These are phyloP conservation scores for Oryzias melastigma DNA, from an alignment of 2,113 vertebrate genomes.

Conservation along the genomic window DNA sequence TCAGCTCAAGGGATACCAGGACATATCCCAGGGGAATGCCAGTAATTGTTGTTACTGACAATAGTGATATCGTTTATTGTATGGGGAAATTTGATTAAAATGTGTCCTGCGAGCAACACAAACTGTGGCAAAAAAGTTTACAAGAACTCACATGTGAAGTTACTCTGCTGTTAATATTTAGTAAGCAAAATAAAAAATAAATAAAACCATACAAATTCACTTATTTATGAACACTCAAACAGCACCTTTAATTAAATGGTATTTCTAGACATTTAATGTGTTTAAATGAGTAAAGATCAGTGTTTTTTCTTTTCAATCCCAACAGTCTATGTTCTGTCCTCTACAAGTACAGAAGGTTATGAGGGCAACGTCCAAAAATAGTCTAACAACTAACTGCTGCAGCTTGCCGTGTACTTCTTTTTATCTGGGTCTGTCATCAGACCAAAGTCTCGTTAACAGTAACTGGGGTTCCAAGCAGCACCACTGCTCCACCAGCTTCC, in stretches of 20 bases:
- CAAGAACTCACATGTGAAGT: no score
- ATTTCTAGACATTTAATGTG: constrained; percentile 41
- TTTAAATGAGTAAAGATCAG: constrained; percentile 29
- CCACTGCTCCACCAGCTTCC: constrained; percentile 18
- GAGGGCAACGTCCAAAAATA: constrained; percentile 65
- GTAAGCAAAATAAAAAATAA: no score
- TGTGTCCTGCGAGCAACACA: no score
- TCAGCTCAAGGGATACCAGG: no score
- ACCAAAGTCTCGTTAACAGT: constrained; percentile 51
- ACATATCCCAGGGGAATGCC: no score
- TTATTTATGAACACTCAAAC: no score
- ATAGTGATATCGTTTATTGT: no score
- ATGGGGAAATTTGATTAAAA: no score
- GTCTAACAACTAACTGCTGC: constrained; percentile 47
- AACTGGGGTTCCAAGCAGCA: constrained; percentile 52
- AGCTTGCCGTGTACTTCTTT: constrained; percentile 48
- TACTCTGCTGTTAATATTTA: no score
- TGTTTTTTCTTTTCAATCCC: constrained; percentile 43
- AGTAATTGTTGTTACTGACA: no score
- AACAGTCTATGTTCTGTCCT: constrained; percentile 56
- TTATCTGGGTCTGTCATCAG: constrained; percentile 72
- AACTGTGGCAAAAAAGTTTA: no score
- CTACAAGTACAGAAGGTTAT: constrained; percentile 23
- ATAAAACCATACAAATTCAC: no score
- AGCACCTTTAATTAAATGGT: neutral